Conservation (phyloP, 2,888 invertebrate species). For the Polia nebulosa region DNA sequence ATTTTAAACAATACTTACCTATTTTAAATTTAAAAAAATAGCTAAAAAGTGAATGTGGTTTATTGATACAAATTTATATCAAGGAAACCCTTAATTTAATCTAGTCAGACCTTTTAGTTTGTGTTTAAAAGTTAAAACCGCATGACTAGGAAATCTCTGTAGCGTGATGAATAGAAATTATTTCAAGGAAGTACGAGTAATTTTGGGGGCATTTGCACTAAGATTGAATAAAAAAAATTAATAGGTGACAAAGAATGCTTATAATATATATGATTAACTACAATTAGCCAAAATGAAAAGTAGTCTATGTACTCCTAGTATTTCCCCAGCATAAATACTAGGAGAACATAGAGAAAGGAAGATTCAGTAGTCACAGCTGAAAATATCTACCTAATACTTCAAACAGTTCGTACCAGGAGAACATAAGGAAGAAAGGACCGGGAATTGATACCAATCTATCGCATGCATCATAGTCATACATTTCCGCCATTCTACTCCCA, state of each 20-base stretch:
- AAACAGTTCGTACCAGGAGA: slow-evolving; percentile 43
- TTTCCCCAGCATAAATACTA: slow-evolving; percentile 18
- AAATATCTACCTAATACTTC: slow-evolving; percentile 16
- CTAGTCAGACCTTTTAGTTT: too few relatives aligned
- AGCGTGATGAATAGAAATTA: too few relatives aligned
- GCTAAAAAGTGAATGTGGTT: not conserved
- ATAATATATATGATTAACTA: too few relatives aligned
- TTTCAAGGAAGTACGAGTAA: too few relatives aligned
- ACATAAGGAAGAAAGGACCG: slow-evolving; percentile 47
- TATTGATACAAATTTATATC: not conserved
- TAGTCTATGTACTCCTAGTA: too few relatives aligned
- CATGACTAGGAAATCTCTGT: too few relatives aligned
- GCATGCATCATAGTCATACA: slow-evolving; percentile 36
- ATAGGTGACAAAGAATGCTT: not conserved
- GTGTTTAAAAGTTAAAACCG: too few relatives aligned
- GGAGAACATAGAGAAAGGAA: slow-evolving; percentile 10
- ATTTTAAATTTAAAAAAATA: not conserved
- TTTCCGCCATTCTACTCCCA: slow-evolving; percentile 48
- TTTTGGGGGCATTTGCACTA: too few relatives aligned
- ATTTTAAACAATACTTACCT: too few relatives aligned
- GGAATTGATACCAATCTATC: slow-evolving; percentile 44
- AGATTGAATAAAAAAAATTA: too few relatives aligned
- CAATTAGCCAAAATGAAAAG: not conserved
- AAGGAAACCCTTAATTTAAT: too few relatives aligned
- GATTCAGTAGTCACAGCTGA: not conserved